A percentile compares a stretch with the other conserved stretches of the same genome.
Conservation (phyloP, 2,888 invertebrate genomes). For the Drosophila fungiperda region DNA sequence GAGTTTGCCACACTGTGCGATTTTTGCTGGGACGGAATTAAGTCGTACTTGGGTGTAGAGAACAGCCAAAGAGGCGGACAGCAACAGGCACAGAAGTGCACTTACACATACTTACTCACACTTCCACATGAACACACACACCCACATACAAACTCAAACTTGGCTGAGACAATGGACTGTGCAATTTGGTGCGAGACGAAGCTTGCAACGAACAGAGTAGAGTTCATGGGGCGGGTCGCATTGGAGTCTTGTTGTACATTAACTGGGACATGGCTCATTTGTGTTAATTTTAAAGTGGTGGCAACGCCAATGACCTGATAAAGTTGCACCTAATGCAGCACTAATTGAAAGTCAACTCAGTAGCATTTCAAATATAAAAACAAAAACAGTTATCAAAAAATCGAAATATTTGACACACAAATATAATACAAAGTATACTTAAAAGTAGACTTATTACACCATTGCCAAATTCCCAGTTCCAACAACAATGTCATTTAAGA, state of each 20-base stretch:
- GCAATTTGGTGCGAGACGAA: slow-evolving; percentile 46
- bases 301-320: slow-evolving; percentile 26
- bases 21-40: slow-evolving; percentile 15
- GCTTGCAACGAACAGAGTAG: not conserved
- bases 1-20: slow-evolving; percentile 26
- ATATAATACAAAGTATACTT: not conserved
- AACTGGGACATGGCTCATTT: slow-evolving; percentile 44
- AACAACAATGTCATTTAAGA: slow-evolving; percentile 57
- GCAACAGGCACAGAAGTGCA: slow-evolving; percentile 64
- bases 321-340: not conserved
- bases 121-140: not conserved
- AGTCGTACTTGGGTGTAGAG: slow-evolving; percentile 12
- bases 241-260: slow-evolving; percentile 37
- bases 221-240: slow-evolving; percentile 34
- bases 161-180: slow-evolving; percentile 26
- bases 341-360: slow-evolving; percentile 15
- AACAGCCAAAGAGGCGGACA: slow-evolving; percentile 13
- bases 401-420: not conserved
- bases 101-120: slow-evolving; percentile 17
- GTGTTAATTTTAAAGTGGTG: slow-evolving; percentile 41
- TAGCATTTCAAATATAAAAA: slow-evolving; percentile 20
- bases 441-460: not conserved
- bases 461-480: slow-evolving; percentile 35
- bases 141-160: slow-evolving; percentile 8
- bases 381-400: not conserved